Evolutionary conservation across 2,113 vertebrate species (phyloP), one percentile per base, ranked within the genome.

Genomic region (Gyps fulvus): DNA sequence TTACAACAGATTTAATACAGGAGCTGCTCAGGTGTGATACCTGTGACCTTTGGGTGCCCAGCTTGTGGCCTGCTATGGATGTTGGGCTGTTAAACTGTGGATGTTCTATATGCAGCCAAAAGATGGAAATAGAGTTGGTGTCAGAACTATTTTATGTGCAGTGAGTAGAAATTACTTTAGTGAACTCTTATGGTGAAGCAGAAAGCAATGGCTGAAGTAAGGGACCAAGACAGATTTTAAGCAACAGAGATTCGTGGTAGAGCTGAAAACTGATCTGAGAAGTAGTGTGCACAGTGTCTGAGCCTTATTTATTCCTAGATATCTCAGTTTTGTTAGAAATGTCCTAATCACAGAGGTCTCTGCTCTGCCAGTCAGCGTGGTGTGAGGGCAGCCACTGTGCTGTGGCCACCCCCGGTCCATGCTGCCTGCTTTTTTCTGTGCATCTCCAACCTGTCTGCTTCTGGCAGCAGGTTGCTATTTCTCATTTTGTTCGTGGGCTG

Each of bases 261-360:
- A 26, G 13, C 15, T 73, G 50, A 78, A 69, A 38, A 87, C 27
- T 43, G n/a, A 36, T 31, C 61, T 42, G 32, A 32, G 9, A 32
- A 36, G 36, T 52, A 0, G 0, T 31, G 36, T 58, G 21, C 49
- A 4, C 15, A 45, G 69, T 13, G 8, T 36, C 29, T 67, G 43
- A 69, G 14, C 42, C 9, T 47, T 47, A 36, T 70, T 77, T 81
- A 13, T 36, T 74, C 22, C 57, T 22, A 10, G 38, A 10, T 11
- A 17, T 16, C 4, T 45, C 34, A 25, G 21, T 43, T 57, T 13
- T 2, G 34, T 73, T 17, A 22, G 14, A 34, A 29, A 13, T 36
- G 10, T 27, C 13, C 76, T 21, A 3, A 32, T 70, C 3, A 1
- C 20, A 42, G 72, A 55, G 50, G 55, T 69, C 36, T 77, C 40